Evolutionary conservation across 2,797 vertebrate species (phyloP).

Genomic region (Liparis tanakae): DNA sequence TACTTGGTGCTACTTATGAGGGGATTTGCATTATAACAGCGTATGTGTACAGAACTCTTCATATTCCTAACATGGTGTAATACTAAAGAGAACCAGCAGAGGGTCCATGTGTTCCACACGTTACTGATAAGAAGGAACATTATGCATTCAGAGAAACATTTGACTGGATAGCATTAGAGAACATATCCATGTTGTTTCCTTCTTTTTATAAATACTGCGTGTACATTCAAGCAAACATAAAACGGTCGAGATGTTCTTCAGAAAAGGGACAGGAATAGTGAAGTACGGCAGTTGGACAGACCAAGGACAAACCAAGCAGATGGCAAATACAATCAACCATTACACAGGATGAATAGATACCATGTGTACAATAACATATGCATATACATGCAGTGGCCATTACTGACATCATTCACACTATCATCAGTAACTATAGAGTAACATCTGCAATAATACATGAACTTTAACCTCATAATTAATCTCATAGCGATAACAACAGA

Average conservation of each 20-base stretch:
- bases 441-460: slow-evolving; percentile 17
- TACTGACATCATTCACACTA: slow-evolving; percentile 11
- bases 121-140: not conserved
- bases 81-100: slow-evolving; percentile 58
- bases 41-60: not conserved
- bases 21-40: not conserved
- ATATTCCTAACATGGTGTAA: slow-evolving; percentile 32
- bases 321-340: not conserved
- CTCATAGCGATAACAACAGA: slow-evolving; percentile 4
- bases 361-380: slow-evolving; percentile 2
- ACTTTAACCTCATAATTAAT: slow-evolving; percentile 6
- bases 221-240: not conserved
- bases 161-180: not conserved
- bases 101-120: slow-evolving; percentile 54
- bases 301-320: slow-evolving; percentile 5
- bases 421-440: slow-evolving; percentile 16
- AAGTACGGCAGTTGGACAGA: not conserved
- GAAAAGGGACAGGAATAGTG: not conserved
- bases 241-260: not conserved
- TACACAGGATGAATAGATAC: slow-evolving; percentile 31
- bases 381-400: not conserved
- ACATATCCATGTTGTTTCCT: slow-evolving; percentile 1
- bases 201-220: not conserved
- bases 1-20: not conserved
- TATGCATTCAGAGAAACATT: slow-evolving; percentile 15